These are phyloP conservation scores for Ectemnius cavifrons DNA, from an alignment of 2,888 invertebrate genomes.

Conservation along the genomic window DNA sequence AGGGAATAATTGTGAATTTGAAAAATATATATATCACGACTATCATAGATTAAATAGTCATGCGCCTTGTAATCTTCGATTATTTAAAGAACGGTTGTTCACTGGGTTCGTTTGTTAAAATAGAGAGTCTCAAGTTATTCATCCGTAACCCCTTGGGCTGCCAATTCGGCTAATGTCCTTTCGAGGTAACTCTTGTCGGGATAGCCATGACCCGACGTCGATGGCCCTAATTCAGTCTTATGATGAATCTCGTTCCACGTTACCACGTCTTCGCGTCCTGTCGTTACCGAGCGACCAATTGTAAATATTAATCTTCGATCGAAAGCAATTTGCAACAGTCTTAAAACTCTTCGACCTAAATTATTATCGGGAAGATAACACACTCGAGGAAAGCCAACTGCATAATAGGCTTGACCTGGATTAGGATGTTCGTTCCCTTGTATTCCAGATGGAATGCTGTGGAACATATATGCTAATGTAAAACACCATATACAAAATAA, in stretches of 20 bases:
- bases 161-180: conserved; percentile 81
- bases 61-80: conserved; percentile 9
- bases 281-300: conserved; percentile 92
- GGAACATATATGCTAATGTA: conserved; percentile 42
- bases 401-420: conserved; percentile 92
- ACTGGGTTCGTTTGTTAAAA: conserved; percentile 36
- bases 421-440: conserved; percentile 89
- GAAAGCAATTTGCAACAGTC: conserved; percentile 89
- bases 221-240: conserved; percentile 86
- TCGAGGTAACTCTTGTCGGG: conserved; percentile 89
- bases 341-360: conserved; percentile 87
- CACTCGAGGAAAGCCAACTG: conserved; percentile 91
- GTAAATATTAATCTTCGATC: conserved; percentile 91
- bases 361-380: conserved; percentile 92
- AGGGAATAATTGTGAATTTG: conserved; percentile 50
- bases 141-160: conserved; percentile 81
- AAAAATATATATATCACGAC: conserved; percentile 40
- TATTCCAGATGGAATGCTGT: conserved; percentile 91
- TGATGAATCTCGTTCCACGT: conserved; percentile 95
- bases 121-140: conserved; percentile 67
- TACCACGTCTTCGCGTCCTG: conserved; percentile 93
- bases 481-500: not conserved
- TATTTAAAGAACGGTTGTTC: no score
- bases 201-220: conserved; percentile 82
- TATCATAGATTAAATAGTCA: conserved; percentile 39